Percentiles rank a stretch among this genome's conserved stretches.
These are phyloP conservation scores for Mycteria americana DNA, from an alignment of 2,797 vertebrate genomes.

Conservation along the genomic window DNA sequence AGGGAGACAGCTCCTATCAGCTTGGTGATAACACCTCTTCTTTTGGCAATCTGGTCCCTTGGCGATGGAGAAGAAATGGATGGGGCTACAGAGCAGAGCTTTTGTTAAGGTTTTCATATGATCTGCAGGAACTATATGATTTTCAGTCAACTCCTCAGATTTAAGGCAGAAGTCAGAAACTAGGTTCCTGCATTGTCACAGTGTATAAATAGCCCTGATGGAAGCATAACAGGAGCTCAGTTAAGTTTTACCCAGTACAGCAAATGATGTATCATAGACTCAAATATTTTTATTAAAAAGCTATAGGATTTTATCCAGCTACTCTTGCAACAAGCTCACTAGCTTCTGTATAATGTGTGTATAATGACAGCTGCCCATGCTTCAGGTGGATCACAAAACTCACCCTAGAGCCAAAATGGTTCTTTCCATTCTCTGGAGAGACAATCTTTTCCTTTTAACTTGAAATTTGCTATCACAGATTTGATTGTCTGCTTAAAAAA, in stretches of 20 bases:
- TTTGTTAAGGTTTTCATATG: not conserved
- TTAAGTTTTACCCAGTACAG: not conserved
- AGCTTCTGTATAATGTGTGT: not conserved
- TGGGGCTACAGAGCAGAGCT: not conserved
- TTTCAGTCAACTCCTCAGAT: not conserved
- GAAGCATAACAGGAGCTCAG: not conserved
- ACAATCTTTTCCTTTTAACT: not conserved
- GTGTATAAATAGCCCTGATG: constrained; percentile 46
- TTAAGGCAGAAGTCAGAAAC: constrained; percentile 37
- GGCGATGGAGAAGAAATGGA: not conserved
- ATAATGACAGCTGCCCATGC: not conserved
- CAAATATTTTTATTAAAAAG: not conserved
- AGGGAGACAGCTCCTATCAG: not conserved
- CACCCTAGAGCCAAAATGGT: not conserved
- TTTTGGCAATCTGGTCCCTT: not conserved
- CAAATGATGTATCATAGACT: not conserved
- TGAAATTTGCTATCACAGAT: constrained; percentile 6
- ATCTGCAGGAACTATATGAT: not conserved
- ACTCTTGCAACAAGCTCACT: not conserved
- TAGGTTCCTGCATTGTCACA: constrained; percentile 25
- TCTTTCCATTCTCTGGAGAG: constrained; percentile 9
- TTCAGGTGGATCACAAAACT: not conserved
- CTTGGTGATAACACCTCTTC: not conserved
- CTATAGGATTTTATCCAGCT: not conserved
- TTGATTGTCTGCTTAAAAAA: constrained; percentile 38